Base-by-base conservation (phyloP, 2,797 vertebrate genomes). In the Propithecus deckenii region DNA sequence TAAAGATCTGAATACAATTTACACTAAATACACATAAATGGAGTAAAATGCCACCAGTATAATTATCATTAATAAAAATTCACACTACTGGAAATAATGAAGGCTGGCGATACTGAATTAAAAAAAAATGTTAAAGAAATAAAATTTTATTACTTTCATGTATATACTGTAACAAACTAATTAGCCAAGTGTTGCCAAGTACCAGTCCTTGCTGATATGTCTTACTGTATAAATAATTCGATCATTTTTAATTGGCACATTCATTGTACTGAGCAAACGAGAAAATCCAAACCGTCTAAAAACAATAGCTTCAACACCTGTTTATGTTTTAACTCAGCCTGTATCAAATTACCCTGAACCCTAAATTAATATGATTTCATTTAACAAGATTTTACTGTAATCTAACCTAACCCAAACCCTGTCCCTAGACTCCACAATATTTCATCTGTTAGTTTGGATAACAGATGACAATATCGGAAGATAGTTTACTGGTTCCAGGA, bases 1-100 rank as follows among this genome's bases (percentile, higher is more conserved):
- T 91, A 89, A 96, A 94, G 94, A 94, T 50, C 0, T 90, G 80
- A 97, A 96, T 89, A 87, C 41, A 85, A 94, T 74, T 96, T 86
- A 96, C 75, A 93, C 61, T 95, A 92, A 93, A 95, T 89, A 93
- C 6, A 93, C 28, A 43, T 86, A 91, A 89, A 74, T 38, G 85
- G 41, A 91, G 28, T 79, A 86, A 96, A 97, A 96, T 93, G 25
- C n/a, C 52, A 96, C 79, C 59, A 69, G 23, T 80, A 93, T 96
- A 97, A 96, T 95, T 97, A 94, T 89, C 95, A 94, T 88, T 97
- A 96, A 95, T 86, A 96, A 95, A 94, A 97, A 96, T 84, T 92
- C 86, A 88, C 57, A 80, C 79, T 79, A 83, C 41, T 81, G 41
- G 84, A 93, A 96, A 97, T 96, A 97, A 95, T 95, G 50, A 97